A percentile compares a stretch with the other conserved stretches of the same genome.
Evolutionary conservation across 2,113 vertebrate genomes (phyloP).

Genomic region (Hemiprocne comata): DNA sequence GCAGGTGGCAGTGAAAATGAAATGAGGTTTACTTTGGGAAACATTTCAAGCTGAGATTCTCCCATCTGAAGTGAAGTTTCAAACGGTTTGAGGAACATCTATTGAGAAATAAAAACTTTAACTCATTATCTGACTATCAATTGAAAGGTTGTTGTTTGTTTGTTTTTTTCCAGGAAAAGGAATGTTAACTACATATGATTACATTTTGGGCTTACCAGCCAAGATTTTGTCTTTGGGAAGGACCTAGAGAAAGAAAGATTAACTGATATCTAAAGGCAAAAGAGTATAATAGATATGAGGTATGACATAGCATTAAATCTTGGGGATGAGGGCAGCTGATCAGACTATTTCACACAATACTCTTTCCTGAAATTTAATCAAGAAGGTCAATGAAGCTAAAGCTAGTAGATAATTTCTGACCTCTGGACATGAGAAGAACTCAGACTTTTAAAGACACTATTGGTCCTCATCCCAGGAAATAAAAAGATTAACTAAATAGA

Average conservation of each 20-base stretch:
- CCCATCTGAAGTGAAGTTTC: background rate
- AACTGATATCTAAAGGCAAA: background rate
- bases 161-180: background rate
- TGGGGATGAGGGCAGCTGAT: background rate
- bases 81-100: background rate
- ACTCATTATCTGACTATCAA: background rate
- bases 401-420: background rate
- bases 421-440: background rate
- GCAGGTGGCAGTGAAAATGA: background rate
- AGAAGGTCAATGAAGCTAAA: background rate
- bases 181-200: background rate
- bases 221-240: background rate
- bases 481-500: background rate
- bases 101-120: background rate
- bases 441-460: background rate
- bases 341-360: background rate
- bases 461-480: background rate
- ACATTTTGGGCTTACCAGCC: background rate
- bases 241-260: background rate
- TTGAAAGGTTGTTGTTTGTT: background rate
- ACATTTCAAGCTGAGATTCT: background rate
- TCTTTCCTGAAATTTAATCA: background rate
- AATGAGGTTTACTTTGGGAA: background rate
- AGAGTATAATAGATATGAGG: background rate
- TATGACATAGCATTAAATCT: background rate